Percentiles rank a stretch among this genome's conserved stretches.
Evolutionary conservation across 92 coral and sea anemone genomes (phyloP).

Genomic region (Bergia sp.): DNA sequence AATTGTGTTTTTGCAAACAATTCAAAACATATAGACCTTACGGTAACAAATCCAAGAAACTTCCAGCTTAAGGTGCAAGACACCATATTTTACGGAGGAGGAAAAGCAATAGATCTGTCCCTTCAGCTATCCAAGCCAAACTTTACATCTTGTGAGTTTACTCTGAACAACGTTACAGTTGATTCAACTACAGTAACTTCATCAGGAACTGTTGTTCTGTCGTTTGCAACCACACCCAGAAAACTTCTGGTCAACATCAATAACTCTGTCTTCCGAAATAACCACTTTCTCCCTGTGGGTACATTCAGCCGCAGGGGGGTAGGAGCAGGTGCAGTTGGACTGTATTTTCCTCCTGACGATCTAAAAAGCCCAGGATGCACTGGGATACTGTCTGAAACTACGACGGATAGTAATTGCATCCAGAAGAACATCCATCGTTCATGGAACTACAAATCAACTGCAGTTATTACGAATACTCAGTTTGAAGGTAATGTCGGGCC

Average conservation of each 20-base stretch:
- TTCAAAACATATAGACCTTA: background rate
- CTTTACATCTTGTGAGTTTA: background rate
- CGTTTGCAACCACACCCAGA: background rate
- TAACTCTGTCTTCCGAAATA: background rate
- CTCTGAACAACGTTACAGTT: background rate
- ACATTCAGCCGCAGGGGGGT: background rate
- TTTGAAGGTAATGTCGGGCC: background rate
- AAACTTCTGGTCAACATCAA: background rate
- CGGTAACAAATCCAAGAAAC: background rate
- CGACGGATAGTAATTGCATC: background rate
- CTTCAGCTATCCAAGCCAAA: background rate
- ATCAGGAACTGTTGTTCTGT: background rate
- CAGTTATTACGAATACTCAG: background rate
- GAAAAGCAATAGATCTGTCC: background rate
- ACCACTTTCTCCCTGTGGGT: background rate
- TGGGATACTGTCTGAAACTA: background rate
- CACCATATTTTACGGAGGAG: background rate
- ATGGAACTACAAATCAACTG: background rate
- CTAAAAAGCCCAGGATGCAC: background rate
- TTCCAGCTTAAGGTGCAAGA: background rate
- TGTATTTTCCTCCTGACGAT: background rate
- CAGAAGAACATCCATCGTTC: background rate
- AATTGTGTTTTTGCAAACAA: background rate
- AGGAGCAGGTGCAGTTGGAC: background rate
- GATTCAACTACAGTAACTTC: background rate